Percentiles rank a stretch among this genome's conserved stretches.
Conservation (phyloP, 2,113 vertebrate genomes). For the Python bivittatus region DNA sequence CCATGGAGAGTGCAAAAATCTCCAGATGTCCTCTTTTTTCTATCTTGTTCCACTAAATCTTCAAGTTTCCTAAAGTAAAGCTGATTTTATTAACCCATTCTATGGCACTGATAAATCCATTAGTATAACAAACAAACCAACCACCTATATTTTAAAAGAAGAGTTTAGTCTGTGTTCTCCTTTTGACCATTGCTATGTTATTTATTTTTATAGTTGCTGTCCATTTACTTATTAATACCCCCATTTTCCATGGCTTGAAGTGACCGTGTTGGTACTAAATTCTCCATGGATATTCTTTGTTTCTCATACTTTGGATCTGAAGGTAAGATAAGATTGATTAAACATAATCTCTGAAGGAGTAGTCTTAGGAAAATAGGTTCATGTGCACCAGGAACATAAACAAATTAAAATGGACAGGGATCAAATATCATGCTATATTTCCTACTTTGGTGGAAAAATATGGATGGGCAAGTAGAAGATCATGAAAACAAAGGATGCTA, state of each 20-base stretch:
- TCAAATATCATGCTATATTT: not conserved
- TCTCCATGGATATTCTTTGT: not conserved
- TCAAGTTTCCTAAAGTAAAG: not conserved
- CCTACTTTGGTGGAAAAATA: not conserved
- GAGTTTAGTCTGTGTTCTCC: not conserved
- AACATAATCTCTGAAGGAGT: not conserved
- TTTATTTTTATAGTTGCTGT: not conserved
- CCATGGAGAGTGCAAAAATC: not conserved
- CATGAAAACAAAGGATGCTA: not conserved
- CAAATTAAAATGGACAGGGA: not conserved
- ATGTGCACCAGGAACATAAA: not conserved
- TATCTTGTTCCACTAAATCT: slow-evolving; percentile 43
- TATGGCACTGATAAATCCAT: not conserved
- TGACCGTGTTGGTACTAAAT: not conserved
- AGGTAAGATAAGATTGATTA: not conserved
- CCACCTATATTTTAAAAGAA: not conserved
- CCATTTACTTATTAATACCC: not conserved
- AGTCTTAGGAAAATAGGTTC: not conserved
- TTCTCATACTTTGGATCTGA: not conserved
- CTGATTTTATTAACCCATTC: not conserved
- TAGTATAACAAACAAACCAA: not conserved
- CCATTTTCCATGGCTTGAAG: not conserved
- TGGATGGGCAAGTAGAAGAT: not conserved
- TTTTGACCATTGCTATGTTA: not conserved
- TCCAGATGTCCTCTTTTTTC: not conserved